Base-by-base conservation (phyloP, 1,140 invertebrate species). In the Tetramorium simillimum region DNA sequence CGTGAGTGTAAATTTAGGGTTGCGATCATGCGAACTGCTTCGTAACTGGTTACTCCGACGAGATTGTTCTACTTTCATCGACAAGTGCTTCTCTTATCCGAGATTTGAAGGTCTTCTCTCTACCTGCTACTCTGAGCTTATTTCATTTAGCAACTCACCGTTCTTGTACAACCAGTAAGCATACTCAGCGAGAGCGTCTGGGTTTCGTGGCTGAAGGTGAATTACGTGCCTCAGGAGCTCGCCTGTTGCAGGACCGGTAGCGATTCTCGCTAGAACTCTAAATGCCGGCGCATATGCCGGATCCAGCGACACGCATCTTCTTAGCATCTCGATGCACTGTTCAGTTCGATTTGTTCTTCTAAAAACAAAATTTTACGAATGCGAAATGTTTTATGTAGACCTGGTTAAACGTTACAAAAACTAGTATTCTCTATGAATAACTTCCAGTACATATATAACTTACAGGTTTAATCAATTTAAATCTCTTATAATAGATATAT, bases 231-330 rank as follows among this genome's bases (percentile, higher is more conserved):
- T 95, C 86, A 96, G 94, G 53, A 96, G 95, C 81, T 91, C 92
- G 46, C 95, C 95, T 28, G 96, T 96, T 5, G 96, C 95, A 18
- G 94, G 91, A 85, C 96, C 96, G 2, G 95, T 95, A 16, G 95
- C 93, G 51, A 97, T 93, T 88, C 96, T 95, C 10, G 97, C 96
- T 28, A 97, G 93, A 77, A 97, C 96, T 82, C 97, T 90, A 92
- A 97, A 97, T 0, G 97, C 97, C 56, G 97, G 96, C 0, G 96
- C 96, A 90, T 97, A 97, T 46, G 95, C 95, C 0, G 96, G 96
- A 92, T 97, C 97, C 51, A 97, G 92, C 0, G 93, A 92, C 16
- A 97, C 96, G 91, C 97, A 97, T 58, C 96, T 96, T 89, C 96
- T 96, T 43, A 97, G 88, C 97, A 97, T 97, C 73, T 94, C 94